Percentiles rank a stretch among this genome's conserved stretches.
phyloP scores from a whole-genome alignment of 2,113 vertebrate species.

The Rhinolophus sinicus region DNA sequence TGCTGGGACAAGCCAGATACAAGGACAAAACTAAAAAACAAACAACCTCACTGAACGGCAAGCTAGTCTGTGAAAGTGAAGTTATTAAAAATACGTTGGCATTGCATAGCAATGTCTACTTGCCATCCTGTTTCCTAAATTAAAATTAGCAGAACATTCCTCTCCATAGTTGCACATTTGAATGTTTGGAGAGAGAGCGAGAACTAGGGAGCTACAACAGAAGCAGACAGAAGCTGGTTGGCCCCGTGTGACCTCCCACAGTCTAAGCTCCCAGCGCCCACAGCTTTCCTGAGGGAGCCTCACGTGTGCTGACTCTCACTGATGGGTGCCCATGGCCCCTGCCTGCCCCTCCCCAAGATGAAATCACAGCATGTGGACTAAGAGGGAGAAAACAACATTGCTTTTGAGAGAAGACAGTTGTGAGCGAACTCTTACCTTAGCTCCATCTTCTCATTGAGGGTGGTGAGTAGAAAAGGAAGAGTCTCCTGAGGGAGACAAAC shows the following conservation, averaged over 20 bases:
- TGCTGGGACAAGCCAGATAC: background rate
- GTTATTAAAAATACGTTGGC: background rate
- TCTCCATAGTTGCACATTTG: too few species aligned
- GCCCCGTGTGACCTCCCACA: background rate
- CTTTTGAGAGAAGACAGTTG: background rate
- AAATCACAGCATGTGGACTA: background rate
- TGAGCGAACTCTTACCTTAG: slow-evolving; percentile 18
- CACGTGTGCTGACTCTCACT: background rate
- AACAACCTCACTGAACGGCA: background rate
- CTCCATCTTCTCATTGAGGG: background rate
- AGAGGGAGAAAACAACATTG: background rate
- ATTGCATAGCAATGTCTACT: background rate
- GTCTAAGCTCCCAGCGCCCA: background rate
- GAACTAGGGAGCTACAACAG: too few species aligned
- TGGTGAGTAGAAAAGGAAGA: background rate
- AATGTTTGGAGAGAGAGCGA: too few species aligned
- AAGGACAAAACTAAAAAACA: background rate
- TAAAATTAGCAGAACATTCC: too few species aligned
- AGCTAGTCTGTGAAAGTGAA: background rate
- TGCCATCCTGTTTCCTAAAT: too few species aligned
- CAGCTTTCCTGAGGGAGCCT: background rate
- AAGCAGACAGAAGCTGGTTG: background rate
- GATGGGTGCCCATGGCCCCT: background rate
- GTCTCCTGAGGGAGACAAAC: background rate
- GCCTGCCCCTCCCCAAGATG: too few species aligned